Conservation (phyloP, 2,888 invertebrate species). For the Drosophila fulvimacula region DNA sequence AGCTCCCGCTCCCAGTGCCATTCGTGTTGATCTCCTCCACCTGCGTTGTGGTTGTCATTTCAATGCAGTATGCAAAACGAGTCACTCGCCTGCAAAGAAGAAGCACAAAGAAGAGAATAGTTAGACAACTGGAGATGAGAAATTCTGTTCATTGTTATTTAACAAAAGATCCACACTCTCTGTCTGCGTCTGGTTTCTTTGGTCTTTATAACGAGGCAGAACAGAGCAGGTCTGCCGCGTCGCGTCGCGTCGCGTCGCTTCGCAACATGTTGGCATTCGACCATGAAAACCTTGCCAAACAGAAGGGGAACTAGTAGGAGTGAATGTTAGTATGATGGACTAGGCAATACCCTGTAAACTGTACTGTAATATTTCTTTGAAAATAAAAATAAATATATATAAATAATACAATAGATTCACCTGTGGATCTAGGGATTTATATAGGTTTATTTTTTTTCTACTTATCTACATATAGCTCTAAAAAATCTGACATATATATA, state of each 20-base stretch:
- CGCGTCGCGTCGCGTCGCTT: slow-evolving; percentile 12
- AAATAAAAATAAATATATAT: too few relatives aligned
- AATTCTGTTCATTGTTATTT: slow-evolving; percentile 40
- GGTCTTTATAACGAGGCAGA: slow-evolving; percentile 33
- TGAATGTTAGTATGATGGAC: not conserved
- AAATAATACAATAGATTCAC: too few relatives aligned
- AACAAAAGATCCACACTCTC: slow-evolving; percentile 33
- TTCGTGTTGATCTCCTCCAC: slow-evolving; percentile 61
- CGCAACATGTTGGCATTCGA: slow-evolving; percentile 58
- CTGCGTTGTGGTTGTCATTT: slow-evolving; percentile 72
- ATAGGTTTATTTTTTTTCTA: too few relatives aligned
- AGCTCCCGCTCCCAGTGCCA: slow-evolving; percentile 39
- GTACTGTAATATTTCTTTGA: too few relatives aligned
- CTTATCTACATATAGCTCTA: too few relatives aligned
- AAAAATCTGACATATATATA: too few relatives aligned
- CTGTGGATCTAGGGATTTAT: too few relatives aligned
- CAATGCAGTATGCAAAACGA: slow-evolving; percentile 33
- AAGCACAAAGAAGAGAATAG: slow-evolving; percentile 16
- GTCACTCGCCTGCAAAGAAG: slow-evolving; percentile 36
- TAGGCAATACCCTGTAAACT: slow-evolving; percentile 15
- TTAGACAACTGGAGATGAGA: slow-evolving; percentile 23
- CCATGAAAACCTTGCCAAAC: slow-evolving; percentile 63
- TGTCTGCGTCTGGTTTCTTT: slow-evolving; percentile 17
- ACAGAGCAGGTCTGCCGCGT: slow-evolving; percentile 4
- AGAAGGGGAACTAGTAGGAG: slow-evolving; percentile 18